Percentiles rank a stretch among this genome's conserved stretches.
Conservation (phyloP, 2,797 vertebrate species). For the Saxicola maurus region DNA sequence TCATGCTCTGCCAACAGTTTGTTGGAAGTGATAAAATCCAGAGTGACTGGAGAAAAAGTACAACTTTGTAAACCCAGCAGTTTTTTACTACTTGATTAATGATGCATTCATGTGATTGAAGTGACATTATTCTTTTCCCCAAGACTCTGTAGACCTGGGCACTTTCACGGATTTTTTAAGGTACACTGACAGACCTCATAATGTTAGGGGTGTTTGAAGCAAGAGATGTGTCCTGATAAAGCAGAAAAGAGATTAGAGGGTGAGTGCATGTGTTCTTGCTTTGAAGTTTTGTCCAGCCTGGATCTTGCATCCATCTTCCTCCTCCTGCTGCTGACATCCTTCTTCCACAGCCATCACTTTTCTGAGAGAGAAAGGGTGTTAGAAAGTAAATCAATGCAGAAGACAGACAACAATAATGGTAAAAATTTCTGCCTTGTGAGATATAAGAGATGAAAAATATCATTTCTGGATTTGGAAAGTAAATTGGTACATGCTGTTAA, state of each 20-base stretch:
- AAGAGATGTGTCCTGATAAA: neutral
- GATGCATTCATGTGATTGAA: neutral
- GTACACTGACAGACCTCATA: neutral
- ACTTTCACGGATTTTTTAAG: neutral
- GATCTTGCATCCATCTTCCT: neutral
- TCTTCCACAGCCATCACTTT: neutral
- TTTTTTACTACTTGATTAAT: neutral
- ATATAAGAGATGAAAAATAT: neutral
- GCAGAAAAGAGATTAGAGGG: neutral
- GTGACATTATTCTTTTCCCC: neutral
- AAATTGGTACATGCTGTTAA: neutral
- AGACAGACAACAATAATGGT: neutral
- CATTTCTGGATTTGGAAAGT: neutral
- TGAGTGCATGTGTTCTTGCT: neutral
- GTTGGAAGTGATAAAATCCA: neutral
- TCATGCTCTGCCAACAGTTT: neutral
- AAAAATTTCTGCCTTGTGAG: neutral
- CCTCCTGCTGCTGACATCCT: neutral
- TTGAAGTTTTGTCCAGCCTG: neutral
- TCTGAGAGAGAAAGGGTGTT: neutral
- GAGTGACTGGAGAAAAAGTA: neutral
- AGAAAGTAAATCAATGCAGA: neutral
- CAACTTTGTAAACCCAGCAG: neutral
- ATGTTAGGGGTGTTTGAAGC: neutral
- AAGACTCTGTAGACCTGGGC: neutral